Evolutionary conservation across 2,113 vertebrate species (phyloP), one percentile per base, ranked within the genome.

Genomic region (Leucopsar rothschildi): DNA sequence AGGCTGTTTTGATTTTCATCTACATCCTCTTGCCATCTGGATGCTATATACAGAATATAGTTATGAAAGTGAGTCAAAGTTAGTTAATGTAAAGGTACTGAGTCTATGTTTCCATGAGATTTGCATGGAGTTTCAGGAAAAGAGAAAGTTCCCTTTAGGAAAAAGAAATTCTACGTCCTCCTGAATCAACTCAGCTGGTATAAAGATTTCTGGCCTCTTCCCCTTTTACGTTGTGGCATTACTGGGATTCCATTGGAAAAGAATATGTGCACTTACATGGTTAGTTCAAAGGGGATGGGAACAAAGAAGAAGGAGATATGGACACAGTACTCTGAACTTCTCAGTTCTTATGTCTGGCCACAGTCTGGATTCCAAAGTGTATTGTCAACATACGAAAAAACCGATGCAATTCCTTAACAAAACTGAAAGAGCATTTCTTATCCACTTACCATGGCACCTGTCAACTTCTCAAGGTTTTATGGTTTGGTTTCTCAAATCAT

Each of bases 21-120:
- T 37, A 52, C 57, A 85, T 50, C 37, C 16, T 82, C 70, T 93
- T 95, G 28, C 68, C 79, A 91, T 60, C 53, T 95, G 56, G 42
- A 40, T 59, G 53, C n/a, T 64, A 59, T n/a, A 76, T 47, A 90
- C 60, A 92, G 49, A 89, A 90, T 82, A 50, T 12, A 86, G 60
- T 55, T 94, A 49, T 42, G 49, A 44, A 95, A 4, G 8, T 63
- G 21, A 61, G 52, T 2, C 15, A 33, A 47, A 76, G 37, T 57
- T 64, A 77, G 15, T 27, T 61, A 64, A 37, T 69, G 11, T 73
- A 88, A 90, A 85, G 25, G 45, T 84, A 64, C 44, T 47, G 47
- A 55, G 20, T 76, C 40, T 69, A 52, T 11, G 78, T 71, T 61
- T 85, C 24, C 11, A 68, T 35, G 12, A 80, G 33, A 78, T 56